Evolutionary conservation across 2,888 invertebrate genomes (phyloP), one percentile per base, ranked within the genome.

Genomic region (Drosophila lutescens): DNA sequence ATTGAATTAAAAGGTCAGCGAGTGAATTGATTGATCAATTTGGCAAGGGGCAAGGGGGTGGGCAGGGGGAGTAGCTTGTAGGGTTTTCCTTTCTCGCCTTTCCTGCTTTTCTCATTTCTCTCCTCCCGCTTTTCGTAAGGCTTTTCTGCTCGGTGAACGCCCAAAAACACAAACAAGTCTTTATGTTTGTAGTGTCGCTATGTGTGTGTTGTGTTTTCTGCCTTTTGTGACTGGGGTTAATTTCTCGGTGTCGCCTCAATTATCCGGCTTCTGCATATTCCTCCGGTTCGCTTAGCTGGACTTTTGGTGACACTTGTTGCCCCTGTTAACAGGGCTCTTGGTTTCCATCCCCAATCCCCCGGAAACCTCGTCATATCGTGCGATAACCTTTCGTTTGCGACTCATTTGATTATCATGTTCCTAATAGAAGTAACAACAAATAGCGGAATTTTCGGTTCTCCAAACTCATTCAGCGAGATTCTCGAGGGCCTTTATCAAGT

Each of bases 11-110:
- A 67, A 86, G 87, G 81, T 82, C 87, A 62, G 61, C 50, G 41
- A 70, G 61, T 60, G 61, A 77, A 84, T 82, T 80, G 77, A 78
- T 82, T 86, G 70, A 76, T 69, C 63, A 69, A 78, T 73, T 74
- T 51, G 49, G 46, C 43, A 20, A 34, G 32, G 36, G 41, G 56
- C 1, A 2, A 17, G 32, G 38, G 51, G 41, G 43, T 40, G 63
- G 30, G 36, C 44, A 5, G 9, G 38, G 40, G 47, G 68, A 51
- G 41, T 59, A 56, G 49, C 26, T 58, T 62, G 56, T 54, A 61
- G 50, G 62, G 63, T 49, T 77, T 55, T 71, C 32, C 58, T 17
- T 9, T 4, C 15, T 38, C 50, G 44, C 23, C 58, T 40, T 44
- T 38, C 44, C 38, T 66, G 50, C 66, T 67, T 57, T 63, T 58